A percentile compares a stretch with the other conserved stretches of the same genome.
Conservation (phyloP, 2,797 vertebrate species). For the Limosa lapponica region DNA sequence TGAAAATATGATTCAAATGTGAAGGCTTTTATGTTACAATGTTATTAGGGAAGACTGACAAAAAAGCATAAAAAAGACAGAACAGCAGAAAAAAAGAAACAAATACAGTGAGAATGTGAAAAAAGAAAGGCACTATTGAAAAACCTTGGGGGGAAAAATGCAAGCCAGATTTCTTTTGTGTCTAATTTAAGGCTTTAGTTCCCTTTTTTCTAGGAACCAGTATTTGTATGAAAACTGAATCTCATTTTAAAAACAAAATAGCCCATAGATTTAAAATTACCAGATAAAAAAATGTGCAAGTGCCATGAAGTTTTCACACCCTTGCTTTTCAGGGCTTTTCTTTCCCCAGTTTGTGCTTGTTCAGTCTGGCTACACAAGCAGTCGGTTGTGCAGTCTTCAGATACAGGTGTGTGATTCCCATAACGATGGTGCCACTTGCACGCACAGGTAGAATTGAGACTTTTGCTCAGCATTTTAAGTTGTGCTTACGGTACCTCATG, state of each 20-base stretch:
- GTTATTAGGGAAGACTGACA: not conserved
- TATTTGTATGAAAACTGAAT: not conserved
- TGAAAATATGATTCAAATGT: not conserved
- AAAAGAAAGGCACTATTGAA: not conserved
- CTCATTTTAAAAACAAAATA: not conserved
- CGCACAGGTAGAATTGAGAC: rapidly evolving
- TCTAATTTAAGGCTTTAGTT: not conserved
- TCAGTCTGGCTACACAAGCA: not conserved
- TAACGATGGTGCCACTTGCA: not conserved
- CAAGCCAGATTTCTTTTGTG: not conserved
- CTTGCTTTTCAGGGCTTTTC: not conserved
- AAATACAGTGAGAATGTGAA: not conserved
- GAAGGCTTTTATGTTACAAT: not conserved
- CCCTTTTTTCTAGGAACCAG: not conserved
- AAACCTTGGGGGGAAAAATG: not conserved
- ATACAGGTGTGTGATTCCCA: rapidly evolving
- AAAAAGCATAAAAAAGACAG: not conserved
- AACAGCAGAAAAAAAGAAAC: not conserved
- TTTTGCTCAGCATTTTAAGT: not conserved
- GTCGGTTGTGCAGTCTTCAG: not conserved
- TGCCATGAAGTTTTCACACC: not conserved
- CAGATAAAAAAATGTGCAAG: not conserved
- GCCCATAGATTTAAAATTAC: not conserved
- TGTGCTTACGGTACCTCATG: not conserved
- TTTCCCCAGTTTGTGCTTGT: not conserved